A percentile compares a stretch with the other conserved stretches of the same genome.
phyloP scores from a whole-genome alignment of 2,888 invertebrate species.

The Tiliacea aurago region DNA sequence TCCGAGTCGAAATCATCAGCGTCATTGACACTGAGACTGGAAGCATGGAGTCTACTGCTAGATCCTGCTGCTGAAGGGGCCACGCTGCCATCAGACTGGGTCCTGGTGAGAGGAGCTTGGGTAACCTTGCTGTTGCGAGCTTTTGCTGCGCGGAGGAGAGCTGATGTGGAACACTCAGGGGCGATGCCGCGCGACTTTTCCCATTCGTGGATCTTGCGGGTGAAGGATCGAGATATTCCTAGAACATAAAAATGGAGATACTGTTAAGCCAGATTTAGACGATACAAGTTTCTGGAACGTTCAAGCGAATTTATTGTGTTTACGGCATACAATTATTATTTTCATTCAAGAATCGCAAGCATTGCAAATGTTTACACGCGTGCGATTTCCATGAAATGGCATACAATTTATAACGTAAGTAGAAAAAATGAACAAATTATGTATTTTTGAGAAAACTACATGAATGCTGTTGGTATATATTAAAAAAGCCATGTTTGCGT shows the following conservation, averaged over 20 bases:
- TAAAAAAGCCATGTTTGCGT: neutral
- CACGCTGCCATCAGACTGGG: constrained; percentile 95
- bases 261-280: neutral
- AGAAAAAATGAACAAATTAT: neutral
- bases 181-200: constrained; percentile 96
- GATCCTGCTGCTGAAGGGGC: constrained; percentile 90
- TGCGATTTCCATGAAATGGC: neutral
- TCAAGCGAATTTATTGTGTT: neutral
- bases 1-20: constrained; percentile 91
- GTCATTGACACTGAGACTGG: constrained; percentile 94
- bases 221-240: constrained; percentile 96
- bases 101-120: constrained; percentile 91
- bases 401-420: neutral
- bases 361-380: neutral
- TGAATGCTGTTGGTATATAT: neutral
- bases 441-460: neutral
- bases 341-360: neutral
- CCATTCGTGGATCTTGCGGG: constrained; percentile 97
- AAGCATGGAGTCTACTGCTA: constrained; percentile 92
- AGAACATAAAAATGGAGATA: constrained; percentile 29
- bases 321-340: neutral
- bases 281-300: neutral
- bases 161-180: constrained; percentile 96
- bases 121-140: constrained; percentile 75
- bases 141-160: constrained; percentile 91